These are phyloP conservation scores for Ecliptopera silaceata DNA, from an alignment of 2,888 invertebrate genomes.

Conservation along the genomic window DNA sequence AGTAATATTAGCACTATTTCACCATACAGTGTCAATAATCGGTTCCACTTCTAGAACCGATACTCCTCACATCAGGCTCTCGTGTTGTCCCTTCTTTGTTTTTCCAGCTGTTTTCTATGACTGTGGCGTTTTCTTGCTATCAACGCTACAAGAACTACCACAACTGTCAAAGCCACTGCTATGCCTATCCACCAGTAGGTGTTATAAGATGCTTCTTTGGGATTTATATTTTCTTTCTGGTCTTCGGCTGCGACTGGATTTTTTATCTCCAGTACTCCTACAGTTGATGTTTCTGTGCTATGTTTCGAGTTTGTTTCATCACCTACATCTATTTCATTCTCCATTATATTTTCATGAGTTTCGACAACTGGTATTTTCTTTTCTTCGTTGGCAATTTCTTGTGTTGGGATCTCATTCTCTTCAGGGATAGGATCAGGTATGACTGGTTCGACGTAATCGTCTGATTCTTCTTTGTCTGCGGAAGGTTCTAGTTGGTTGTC, in stretches of 20 bases:
- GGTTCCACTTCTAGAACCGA: conserved; percentile 75
- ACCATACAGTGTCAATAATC: conserved; percentile 59
- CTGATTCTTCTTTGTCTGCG: conserved; percentile 45
- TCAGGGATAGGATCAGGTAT: conserved; percentile 48
- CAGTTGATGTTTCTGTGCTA: conserved; percentile 68
- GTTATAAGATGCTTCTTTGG: conserved; percentile 72
- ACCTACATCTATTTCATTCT: conserved; percentile 61
- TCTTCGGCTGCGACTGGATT: conserved; percentile 64
- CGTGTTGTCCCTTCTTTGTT: conserved; percentile 71
- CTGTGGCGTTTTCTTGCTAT: conserved; percentile 78
- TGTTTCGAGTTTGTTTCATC: conserved; percentile 57
- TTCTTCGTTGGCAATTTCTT: conserved; percentile 36
- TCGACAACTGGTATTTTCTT: conserved; percentile 31
- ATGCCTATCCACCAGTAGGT: conserved; percentile 80
- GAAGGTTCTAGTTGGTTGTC: conserved; percentile 72
- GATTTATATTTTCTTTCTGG: conserved; percentile 51
- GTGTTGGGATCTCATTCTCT: conserved; percentile 57
- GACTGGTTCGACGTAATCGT: conserved; percentile 66
- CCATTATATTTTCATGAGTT: conserved; percentile 45
- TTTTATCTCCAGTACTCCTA: conserved; percentile 74
- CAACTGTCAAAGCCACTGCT: conserved; percentile 68
- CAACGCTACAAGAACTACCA: conserved; percentile 69
- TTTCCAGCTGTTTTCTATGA: conserved; percentile 75
- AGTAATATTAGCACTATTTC: conserved; percentile 62
- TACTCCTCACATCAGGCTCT: conserved; percentile 80